Evolutionary conservation across 2,113 vertebrate genomes (phyloP).

Genomic region (Nycticorax nycticorax): DNA sequence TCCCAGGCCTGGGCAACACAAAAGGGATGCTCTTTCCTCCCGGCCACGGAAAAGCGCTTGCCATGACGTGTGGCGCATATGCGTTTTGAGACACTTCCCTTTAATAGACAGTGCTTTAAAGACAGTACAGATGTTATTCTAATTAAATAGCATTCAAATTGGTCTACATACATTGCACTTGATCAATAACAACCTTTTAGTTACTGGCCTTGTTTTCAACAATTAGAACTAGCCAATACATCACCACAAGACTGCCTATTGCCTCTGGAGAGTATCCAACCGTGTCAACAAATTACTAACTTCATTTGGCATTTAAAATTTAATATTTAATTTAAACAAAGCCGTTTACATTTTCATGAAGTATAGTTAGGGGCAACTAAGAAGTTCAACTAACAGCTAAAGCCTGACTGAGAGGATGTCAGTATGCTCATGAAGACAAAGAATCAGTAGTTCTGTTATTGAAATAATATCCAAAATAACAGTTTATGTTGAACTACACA

Average conservation of each 20-base stretch:
- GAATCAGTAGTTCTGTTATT: neutral
- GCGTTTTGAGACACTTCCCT: rapidly evolving
- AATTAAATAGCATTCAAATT: neutral
- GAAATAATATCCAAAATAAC: neutral
- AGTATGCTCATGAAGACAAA: neutral
- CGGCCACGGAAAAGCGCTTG: rapidly evolving
- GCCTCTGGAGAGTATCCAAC: neutral
- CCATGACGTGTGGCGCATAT: rapidly evolving
- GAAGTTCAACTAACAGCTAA: neutral
- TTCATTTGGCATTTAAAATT: neutral
- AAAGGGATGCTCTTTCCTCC: neutral
- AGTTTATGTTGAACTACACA: neutral
- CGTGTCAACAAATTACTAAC: neutral
- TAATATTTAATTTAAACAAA: neutral
- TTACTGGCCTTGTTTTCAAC: neutral
- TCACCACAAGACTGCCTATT: neutral
- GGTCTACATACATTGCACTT: neutral
- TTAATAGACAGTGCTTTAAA: neutral
- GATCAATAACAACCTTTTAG: neutral
- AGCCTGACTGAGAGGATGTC: neutral
- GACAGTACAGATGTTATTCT: neutral
- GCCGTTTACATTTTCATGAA: neutral
- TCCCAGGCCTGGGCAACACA: neutral
- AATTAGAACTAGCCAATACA: neutral
- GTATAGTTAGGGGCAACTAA: neutral